Percentiles rank a stretch among this genome's conserved stretches.
Conservation (phyloP, 2,888 invertebrate genomes). For the Isoperla grammatica region DNA sequence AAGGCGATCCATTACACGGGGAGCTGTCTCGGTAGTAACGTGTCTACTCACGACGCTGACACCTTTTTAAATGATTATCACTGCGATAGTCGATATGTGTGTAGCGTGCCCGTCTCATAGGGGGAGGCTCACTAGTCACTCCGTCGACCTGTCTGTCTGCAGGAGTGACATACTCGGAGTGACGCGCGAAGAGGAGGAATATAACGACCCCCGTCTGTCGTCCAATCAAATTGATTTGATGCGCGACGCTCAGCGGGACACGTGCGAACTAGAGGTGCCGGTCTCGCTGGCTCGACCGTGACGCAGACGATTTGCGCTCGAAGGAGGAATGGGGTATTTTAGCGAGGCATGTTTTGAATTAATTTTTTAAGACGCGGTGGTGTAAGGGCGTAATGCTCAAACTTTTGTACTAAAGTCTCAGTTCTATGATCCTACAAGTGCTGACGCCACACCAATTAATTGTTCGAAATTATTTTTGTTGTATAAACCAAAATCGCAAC, state of each 20-base stretch:
- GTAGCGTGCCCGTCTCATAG: background rate
- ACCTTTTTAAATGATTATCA: conserved; percentile 15
- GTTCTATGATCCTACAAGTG: too few relatives aligned
- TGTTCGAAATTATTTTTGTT: too few relatives aligned
- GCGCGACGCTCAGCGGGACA: background rate
- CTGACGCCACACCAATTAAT: too few relatives aligned
- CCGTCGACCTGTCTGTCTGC: conserved; percentile 7
- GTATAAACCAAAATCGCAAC: too few relatives aligned
- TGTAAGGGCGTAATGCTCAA: too few relatives aligned
- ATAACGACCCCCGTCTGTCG: conserved; percentile 4
- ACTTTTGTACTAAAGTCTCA: too few relatives aligned
- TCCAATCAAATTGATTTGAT: conserved; percentile 14
- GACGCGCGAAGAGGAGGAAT: background rate
- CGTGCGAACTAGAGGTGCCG: background rate
- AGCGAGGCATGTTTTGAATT: too few relatives aligned
- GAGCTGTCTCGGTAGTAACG: background rate
- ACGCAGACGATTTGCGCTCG: too few relatives aligned
- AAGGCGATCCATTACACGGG: background rate
- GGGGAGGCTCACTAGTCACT: background rate
- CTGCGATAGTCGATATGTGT: conserved; percentile 6
- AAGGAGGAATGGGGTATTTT: too few relatives aligned
- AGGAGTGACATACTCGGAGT: conserved; percentile 8
- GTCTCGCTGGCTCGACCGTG: background rate
- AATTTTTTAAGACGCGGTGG: too few relatives aligned
- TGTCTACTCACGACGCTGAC: background rate